These are phyloP conservation scores for Lithobates pipiens DNA, from an alignment of 2,797 vertebrate genomes.

Conservation along the genomic window DNA sequence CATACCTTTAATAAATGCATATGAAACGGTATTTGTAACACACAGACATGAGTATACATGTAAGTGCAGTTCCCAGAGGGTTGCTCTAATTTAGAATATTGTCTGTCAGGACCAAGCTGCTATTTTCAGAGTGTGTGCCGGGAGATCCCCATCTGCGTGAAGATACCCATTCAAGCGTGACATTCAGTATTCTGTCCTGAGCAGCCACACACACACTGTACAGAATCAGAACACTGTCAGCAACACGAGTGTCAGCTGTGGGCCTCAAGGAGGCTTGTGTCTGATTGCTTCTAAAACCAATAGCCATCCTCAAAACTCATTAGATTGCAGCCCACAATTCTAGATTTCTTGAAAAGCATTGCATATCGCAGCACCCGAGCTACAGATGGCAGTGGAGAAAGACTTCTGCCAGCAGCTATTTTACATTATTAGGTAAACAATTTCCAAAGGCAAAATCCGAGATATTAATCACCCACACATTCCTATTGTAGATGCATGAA, in stretches of 20 bases:
- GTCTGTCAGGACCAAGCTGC: conserved; percentile 52
- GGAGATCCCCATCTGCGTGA: conserved; percentile 60
- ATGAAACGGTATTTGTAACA: conserved; percentile 27
- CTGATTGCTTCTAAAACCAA: background rate
- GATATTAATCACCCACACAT: background rate
- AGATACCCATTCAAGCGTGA: conserved; percentile 43
- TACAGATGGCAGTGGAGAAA: background rate
- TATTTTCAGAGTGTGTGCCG: conserved; percentile 55
- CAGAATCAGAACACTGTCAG: conserved; percentile 9
- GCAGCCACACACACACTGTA: conserved; percentile 48
- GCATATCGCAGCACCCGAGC: background rate
- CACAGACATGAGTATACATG: conserved; percentile 14
- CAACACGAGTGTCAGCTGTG: conserved; percentile 17
- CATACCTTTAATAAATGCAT: background rate
- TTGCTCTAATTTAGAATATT: conserved; percentile 47
- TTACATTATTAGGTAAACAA: conserved; percentile 11
- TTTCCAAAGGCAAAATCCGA: background rate
- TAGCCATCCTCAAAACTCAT: background rate
- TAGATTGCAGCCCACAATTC: background rate
- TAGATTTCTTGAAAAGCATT: background rate
- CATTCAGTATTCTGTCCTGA: conserved; percentile 44
- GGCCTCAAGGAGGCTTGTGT: background rate
- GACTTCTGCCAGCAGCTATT: conserved; percentile 3
- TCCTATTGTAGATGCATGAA: background rate
- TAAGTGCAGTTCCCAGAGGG: conserved; percentile 27